Percentiles rank a stretch among this genome's conserved stretches.
phyloP scores from a whole-genome alignment of 1,140 invertebrate species.

The Zaprionus davidi region DNA sequence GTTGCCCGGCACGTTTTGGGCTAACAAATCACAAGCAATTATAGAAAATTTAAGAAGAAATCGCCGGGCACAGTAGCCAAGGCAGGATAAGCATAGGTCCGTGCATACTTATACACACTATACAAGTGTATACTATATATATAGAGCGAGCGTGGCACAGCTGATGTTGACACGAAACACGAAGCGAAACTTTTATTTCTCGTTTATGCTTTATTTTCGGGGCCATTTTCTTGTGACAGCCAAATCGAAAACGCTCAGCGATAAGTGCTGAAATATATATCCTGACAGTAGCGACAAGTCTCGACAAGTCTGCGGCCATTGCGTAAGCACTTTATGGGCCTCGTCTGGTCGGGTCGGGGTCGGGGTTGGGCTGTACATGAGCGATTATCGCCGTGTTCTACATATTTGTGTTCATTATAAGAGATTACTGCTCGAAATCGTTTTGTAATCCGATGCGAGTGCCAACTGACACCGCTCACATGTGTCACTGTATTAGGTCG shows the following conservation, averaged over 20 bases:
- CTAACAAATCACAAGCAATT: conserved; percentile 83
- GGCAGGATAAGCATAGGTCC: background rate
- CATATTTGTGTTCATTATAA: conserved; percentile 81
- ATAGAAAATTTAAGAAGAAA: conserved; percentile 81
- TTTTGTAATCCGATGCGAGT: conserved; percentile 67
- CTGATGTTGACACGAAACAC: conserved; percentile 77
- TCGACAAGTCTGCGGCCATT: conserved; percentile 30
- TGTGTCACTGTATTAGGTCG: conserved; percentile 36
- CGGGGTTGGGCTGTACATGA: conserved; percentile 63
- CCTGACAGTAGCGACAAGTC: conserved; percentile 54
- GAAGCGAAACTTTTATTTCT: conserved; percentile 40
- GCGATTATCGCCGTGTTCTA: conserved; percentile 78
- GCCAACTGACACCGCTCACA: conserved; percentile 30
- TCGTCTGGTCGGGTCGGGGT: background rate
- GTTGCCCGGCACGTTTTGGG: conserved; percentile 76
- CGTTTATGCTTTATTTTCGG: conserved; percentile 41
- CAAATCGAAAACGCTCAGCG: conserved; percentile 78
- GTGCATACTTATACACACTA: background rate
- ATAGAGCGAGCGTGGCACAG: conserved; percentile 42
- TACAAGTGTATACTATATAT: background rate
- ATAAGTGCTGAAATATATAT: conserved; percentile 75
- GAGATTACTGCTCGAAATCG: conserved; percentile 78
- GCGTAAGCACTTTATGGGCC: conserved; percentile 67
- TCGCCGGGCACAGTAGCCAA: conserved; percentile 45
- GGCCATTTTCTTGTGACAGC: conserved; percentile 19